Base-by-base conservation (phyloP, 2,888 invertebrate genomes). In the Eremobia ochroleuca region DNA sequence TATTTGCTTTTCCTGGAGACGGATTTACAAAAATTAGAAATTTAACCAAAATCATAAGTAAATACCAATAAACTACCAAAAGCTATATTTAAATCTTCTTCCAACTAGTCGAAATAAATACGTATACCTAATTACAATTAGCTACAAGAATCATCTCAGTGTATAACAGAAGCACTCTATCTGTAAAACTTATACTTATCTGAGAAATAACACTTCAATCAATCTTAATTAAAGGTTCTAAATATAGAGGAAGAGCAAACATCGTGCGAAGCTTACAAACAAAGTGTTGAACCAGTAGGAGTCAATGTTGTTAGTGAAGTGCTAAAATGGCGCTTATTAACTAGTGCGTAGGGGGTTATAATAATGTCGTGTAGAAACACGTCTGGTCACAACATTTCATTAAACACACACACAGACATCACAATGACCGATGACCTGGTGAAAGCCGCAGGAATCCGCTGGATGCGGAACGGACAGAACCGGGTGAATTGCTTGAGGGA, bases 241-340 rank as follows among this genome's bases (percentile, higher is more conserved):
- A 88, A 87, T 86, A 84, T 88, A 87, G 76, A 77, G 37, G 65
- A 75, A 85, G 66, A 79, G 59, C 69, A 69, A 77, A 74, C 73
- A 80, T 72, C 52, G 65, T 64, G 61, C 76, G 65, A 76, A 83
- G 79, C 67, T 85, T 83, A 79, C 85, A 86, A 83, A 85, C 77
- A 72, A 83, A 74, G 82, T 86, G 88, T 85, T 86, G 88, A 89
- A 87, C 87, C 81, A 76, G 77, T 77, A 61, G 52, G 76, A 81
- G 80, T 76, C 75, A 76, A 82, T 77, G 79, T 82, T 79, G 80
- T 82, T 81, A 82, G 76, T 66, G 76, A 0, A 52, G 40, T 34
- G 66, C 72, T 88, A 86, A 84, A 70, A 84, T 86, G 81, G 46
- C 46, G 83, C 73, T 70, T 46, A 4, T 13, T 49, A 4, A 2